Evolutionary conservation across 2,113 vertebrate genomes (phyloP), one percentile per base, ranked within the genome.

Genomic region (Cyanoderma ruficeps): DNA sequence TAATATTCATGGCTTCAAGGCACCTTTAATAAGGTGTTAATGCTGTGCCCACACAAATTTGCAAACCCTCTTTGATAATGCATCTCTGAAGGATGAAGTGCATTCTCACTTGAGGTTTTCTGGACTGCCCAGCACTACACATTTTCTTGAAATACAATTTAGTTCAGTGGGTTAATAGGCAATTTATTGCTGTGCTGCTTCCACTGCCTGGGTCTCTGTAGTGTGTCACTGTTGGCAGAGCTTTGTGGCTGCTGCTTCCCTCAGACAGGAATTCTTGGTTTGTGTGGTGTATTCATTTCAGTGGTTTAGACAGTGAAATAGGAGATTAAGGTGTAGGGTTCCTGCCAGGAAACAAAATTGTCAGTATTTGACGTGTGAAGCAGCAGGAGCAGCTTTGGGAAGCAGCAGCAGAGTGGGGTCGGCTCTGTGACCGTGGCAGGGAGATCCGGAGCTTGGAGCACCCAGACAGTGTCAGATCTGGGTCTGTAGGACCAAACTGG

Each of bases 1-100:
- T 90, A 61, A 75, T 83, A 86, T 89, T 94, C 30, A 23, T 86
- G 61, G 92, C 63, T 70, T 88, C 52, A 44, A 52, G 89, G 83
- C 61, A 68, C 47, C 71, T 89, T 83, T 93, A 86, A 81, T 68
- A 77, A 78, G 47, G 75, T 96, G 89, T 82, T 93, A 61, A 84
- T 84, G 60, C 88, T 0, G 6, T 75, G 72, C 39, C 71, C 59
- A 3, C 22, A 18, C 4, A 41, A 39, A 74, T 89, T 87, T 89
- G 87, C 72, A 69, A 59, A 41, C 50, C 21, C 42, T 63, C 59
- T 87, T 68, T 69, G 81, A 39, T 80, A 83, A 41, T 7, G 27
- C 41, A 18, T 44, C 50, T 87, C 46, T 61, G 81, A 39, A 60
- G 59, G n/a, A 35, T 87, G 64, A 57, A 78, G 52, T 60, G 9